Conservation (phyloP, 2,888 invertebrate species). For the Aproaerema taeniolella region DNA sequence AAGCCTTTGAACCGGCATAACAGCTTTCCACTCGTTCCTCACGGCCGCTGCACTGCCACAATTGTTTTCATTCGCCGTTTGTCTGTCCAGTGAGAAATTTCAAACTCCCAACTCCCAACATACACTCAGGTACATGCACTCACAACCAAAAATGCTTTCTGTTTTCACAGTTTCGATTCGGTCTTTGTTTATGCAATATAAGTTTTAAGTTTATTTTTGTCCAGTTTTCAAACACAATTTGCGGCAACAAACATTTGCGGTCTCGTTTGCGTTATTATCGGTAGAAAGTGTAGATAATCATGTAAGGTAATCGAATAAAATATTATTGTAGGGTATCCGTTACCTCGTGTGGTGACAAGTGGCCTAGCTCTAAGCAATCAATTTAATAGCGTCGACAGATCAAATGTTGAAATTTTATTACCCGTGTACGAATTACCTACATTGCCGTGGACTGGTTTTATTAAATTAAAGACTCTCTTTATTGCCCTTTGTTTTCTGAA, state of each 20-base stretch:
- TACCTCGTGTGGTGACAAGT: constrained; percentile 7
- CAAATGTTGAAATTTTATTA: constrained; percentile 10
- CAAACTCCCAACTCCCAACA: constrained; percentile 28
- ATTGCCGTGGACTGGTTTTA: constrained; percentile 11
- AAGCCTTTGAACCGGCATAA: neutral
- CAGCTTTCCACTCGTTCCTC: neutral
- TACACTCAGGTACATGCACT: constrained; percentile 18
- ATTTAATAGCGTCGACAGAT: constrained; percentile 1
- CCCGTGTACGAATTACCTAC: constrained; percentile 11
- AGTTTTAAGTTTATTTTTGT: constrained; percentile 3
- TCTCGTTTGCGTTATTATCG: constrained; percentile 5
- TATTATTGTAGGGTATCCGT: constrained; percentile 7
- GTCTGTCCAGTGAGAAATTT: constrained; percentile 38
- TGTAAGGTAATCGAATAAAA: constrained; percentile 10
- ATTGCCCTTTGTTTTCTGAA: constrained; percentile 13
- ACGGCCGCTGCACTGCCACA: neutral
- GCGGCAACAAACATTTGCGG: too few species aligned
- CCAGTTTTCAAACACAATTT: neutral
- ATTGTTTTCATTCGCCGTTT: constrained; percentile 22
- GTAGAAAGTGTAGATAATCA: constrained; percentile 14
- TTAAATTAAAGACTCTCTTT: constrained; percentile 13
- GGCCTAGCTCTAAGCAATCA: constrained; percentile 2
- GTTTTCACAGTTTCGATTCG: constrained; percentile 32
- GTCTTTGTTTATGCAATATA: constrained; percentile 19
- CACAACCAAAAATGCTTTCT: constrained; percentile 32